A percentile compares a stretch with the other conserved stretches of the same genome.
phyloP scores from a whole-genome alignment of 92 coral and sea anemone species.

The Porites evermanni region DNA sequence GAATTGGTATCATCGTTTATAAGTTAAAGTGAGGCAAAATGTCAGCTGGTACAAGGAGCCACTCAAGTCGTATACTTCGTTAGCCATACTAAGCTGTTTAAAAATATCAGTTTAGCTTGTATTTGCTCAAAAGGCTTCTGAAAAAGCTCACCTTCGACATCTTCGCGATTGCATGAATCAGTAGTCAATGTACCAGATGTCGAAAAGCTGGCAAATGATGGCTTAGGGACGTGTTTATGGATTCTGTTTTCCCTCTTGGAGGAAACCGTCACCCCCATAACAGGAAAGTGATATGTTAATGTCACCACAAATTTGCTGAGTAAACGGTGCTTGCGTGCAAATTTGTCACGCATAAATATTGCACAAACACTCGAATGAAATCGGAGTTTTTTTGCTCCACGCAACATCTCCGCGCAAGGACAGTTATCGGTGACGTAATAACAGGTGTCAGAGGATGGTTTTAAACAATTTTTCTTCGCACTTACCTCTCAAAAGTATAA shows the following conservation, averaged over 20 bases:
- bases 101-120: no score
- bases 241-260: conserved; percentile 32
- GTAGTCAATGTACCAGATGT: conserved; percentile 76
- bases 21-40: no score
- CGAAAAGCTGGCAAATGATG: conserved; percentile 82
- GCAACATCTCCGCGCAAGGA: background rate
- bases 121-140: no score
- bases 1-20: no score
- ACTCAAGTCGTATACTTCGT: no score
- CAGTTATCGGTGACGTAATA: background rate
- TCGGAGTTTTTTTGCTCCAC: background rate
- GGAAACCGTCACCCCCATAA: conserved; percentile 87
- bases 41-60: no score
- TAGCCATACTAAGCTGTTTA: no score
- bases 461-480: background rate
- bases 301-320: background rate
- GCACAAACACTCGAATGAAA: background rate
- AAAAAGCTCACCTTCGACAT: conserved; percentile 58
- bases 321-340: conserved; percentile 5
- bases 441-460: conserved; percentile 9
- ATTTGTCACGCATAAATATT: background rate
- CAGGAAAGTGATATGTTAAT: conserved; percentile 19
- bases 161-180: background rate
- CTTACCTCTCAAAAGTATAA: background rate
- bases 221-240: conserved; percentile 33